Percentiles rank a stretch among this genome's conserved stretches.
phyloP scores from a whole-genome alignment of 2,888 invertebrate species.

The Drosophila eohydei region DNA sequence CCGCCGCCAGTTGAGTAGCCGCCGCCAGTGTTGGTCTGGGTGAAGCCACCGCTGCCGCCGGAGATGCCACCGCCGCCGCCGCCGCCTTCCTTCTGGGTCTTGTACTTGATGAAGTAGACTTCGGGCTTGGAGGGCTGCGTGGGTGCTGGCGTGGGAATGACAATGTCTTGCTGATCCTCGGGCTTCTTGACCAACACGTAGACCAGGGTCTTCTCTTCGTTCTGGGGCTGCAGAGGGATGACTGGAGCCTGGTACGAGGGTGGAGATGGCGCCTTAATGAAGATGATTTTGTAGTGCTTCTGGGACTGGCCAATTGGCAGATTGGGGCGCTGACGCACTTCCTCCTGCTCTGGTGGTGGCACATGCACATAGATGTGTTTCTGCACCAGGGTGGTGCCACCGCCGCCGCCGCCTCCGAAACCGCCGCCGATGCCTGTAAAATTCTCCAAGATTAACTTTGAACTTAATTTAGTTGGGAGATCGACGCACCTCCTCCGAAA shows the following conservation, averaged over 20 bases:
- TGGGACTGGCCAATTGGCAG: slow-evolving; percentile 90
- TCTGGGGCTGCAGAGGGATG: slow-evolving; percentile 92
- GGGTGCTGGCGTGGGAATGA: slow-evolving; percentile 91
- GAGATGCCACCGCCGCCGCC: slow-evolving; percentile 47
- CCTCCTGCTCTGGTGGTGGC: slow-evolving; percentile 94
- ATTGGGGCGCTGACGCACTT: slow-evolving; percentile 87
- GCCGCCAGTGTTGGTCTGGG: slow-evolving; percentile 46
- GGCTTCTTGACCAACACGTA: slow-evolving; percentile 95
- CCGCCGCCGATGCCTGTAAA: slow-evolving; percentile 66
- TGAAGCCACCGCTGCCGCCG: slow-evolving; percentile 57
- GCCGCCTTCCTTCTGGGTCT: slow-evolving; percentile 85
- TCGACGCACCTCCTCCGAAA: slow-evolving; percentile 70
- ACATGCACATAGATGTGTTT: slow-evolving; percentile 96
- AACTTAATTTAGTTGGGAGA: background rate
- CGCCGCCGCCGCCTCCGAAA: slow-evolving; percentile 77
- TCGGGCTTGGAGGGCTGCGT: slow-evolving; percentile 95
- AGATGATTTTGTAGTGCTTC: slow-evolving; percentile 96
- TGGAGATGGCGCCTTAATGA: slow-evolving; percentile 95
- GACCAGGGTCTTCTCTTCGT: slow-evolving; percentile 94
- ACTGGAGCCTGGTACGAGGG: slow-evolving; percentile 93
- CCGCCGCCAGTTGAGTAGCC: slow-evolving; percentile 37
- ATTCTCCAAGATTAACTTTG: slow-evolving; percentile 36
- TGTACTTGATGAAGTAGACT: slow-evolving; percentile 91
- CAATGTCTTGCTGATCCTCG: slow-evolving; percentile 92
- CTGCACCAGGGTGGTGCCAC: slow-evolving; percentile 87